Evolutionary conservation across 2,797 vertebrate species (phyloP).

Genomic region (Notamacropus eugenii): DNA sequence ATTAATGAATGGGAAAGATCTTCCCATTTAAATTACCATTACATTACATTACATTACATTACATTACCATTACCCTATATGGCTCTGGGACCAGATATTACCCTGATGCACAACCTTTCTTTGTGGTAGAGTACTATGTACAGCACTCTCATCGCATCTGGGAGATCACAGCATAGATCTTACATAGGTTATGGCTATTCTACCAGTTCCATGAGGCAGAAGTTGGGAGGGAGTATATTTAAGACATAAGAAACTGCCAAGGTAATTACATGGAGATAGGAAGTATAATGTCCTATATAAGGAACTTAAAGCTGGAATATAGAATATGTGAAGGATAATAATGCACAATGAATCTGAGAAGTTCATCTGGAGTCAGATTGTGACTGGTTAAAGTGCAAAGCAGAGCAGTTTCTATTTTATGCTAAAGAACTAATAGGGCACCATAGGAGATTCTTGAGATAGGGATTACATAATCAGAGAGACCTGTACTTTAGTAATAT

Average conservation of each 20-base stretch:
- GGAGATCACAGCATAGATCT: too few species aligned
- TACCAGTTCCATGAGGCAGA: background rate
- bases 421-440: background rate
- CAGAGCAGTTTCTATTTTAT: too few species aligned
- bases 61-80: too few species aligned
- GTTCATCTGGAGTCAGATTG: background rate
- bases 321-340: background rate
- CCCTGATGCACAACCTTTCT: too few species aligned
- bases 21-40: too few species aligned
- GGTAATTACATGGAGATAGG: background rate
- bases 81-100: too few species aligned
- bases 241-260: background rate
- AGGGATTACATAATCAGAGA: background rate
- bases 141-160: too few species aligned
- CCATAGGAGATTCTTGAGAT: background rate
- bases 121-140: too few species aligned
- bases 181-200: background rate
- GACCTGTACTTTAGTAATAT: background rate
- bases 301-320: background rate
- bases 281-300: background rate
- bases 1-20: too few species aligned
- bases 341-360: background rate
- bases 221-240: background rate
- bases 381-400: too few species aligned
- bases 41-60: too few species aligned